phyloP scores from a whole-genome alignment of 2,113 vertebrate genomes.

The Megaceryle torquata region DNA sequence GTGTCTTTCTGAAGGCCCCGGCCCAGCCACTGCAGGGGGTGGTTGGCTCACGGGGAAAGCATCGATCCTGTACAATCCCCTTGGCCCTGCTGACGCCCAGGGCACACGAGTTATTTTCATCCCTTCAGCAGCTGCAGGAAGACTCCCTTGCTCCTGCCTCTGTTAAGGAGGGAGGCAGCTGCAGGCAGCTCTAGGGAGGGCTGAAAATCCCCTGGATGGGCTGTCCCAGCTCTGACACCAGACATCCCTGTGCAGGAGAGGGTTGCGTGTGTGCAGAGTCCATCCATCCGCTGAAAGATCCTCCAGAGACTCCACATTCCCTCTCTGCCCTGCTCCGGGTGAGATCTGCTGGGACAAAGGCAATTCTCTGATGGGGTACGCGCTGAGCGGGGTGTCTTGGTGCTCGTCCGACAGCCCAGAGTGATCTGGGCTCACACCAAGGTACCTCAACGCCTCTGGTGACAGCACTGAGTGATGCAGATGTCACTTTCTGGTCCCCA shows the following conservation, averaged over 20 bases:
- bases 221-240: not conserved
- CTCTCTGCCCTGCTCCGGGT: rapidly evolving
- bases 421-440: not conserved
- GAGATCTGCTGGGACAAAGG: not conserved
- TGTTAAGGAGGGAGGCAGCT: not conserved
- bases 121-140: not conserved
- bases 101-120: not conserved
- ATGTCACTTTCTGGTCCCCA: rapidly evolving
- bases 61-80: rapidly evolving
- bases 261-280: not conserved
- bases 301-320: not conserved
- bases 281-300: not conserved
- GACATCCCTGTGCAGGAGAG: rapidly evolving
- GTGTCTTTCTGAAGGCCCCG: rapidly evolving
- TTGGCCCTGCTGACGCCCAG: not conserved
- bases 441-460: not conserved
- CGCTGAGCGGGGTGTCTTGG: not conserved
- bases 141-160: not conserved
- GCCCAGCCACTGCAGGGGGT: rapidly evolving
- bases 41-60: rapidly evolving
- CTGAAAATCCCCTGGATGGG: not conserved
- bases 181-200: not conserved
- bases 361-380: not conserved
- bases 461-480: rapidly evolving
- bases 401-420: not conserved